A percentile compares a stretch with the other conserved stretches of the same genome.
phyloP scores from a whole-genome alignment of 1,140 invertebrate species.

The Pogonomyrmex californicus region DNA sequence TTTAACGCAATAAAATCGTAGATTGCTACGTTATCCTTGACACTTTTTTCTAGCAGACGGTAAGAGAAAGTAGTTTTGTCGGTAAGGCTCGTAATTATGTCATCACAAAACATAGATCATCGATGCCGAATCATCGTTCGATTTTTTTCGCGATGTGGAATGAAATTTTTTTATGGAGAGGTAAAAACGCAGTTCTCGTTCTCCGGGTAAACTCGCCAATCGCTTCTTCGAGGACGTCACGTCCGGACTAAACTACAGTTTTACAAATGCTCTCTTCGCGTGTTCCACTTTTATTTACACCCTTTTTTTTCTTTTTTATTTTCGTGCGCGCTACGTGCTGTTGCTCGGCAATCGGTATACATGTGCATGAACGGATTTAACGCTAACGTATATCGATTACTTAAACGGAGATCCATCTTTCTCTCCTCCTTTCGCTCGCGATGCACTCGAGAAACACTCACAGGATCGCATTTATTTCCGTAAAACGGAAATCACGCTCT shows the following conservation, averaged over 20 bases:
- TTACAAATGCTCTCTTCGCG: slow-evolving; percentile 59
- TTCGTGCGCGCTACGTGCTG: slow-evolving; percentile 41
- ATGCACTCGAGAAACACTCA: slow-evolving; percentile 17
- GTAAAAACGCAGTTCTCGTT: slow-evolving; percentile 2
- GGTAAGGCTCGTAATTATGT: background rate
- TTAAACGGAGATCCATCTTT: slow-evolving; percentile 14
- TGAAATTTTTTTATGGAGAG: background rate
- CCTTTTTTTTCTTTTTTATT: background rate
- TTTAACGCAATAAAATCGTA: slow-evolving; percentile 1
- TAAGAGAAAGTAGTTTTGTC: slow-evolving; percentile 27
- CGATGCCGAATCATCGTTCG: background rate
- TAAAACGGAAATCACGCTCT: background rate
- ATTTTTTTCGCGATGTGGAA: background rate
- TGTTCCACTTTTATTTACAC: slow-evolving; percentile 68
- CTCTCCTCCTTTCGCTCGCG: background rate
- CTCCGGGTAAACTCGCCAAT: slow-evolving; percentile 4
- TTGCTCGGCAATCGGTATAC: slow-evolving; percentile 26
- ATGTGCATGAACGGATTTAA: slow-evolving; percentile 45
- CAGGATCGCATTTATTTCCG: slow-evolving; percentile 1
- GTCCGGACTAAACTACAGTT: slow-evolving; percentile 51
- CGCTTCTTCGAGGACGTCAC: slow-evolving; percentile 34
- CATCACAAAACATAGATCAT: background rate
- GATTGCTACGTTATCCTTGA: background rate
- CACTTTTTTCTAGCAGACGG: background rate
- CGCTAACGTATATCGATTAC: slow-evolving; percentile 37